Evolutionary conservation across 2,797 vertebrate genomes (phyloP).

Genomic region (Hydrophis major): DNA sequence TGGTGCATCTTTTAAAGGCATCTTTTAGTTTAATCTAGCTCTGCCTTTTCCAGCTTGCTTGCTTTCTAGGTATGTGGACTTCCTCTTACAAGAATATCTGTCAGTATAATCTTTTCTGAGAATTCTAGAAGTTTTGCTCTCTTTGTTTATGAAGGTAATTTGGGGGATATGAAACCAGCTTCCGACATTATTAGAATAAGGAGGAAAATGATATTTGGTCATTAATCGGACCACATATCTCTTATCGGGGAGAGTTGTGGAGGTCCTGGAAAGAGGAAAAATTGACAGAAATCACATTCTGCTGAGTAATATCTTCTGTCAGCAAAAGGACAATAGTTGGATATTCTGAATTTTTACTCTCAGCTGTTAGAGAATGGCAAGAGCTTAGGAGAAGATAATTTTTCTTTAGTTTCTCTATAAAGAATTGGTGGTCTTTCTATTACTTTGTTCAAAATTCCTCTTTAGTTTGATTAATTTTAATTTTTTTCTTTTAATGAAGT

Average conservation of each 20-base stretch:
- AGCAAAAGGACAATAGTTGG: background rate
- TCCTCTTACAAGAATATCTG: background rate
- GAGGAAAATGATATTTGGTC: background rate
- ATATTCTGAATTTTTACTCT: constrained; percentile 52
- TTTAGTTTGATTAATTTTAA: constrained; percentile 76
- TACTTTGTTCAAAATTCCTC: constrained; percentile 71
- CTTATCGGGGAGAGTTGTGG: background rate
- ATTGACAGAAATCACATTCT: background rate
- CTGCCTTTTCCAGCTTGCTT: background rate
- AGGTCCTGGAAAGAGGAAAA: background rate
- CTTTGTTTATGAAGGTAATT: background rate
- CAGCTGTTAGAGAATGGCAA: constrained; percentile 40
- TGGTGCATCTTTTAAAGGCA: background rate
- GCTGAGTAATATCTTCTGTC: background rate
- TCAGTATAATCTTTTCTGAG: background rate
- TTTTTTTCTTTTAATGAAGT: constrained; percentile 58
- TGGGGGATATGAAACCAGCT: background rate
- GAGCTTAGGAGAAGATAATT: constrained; percentile 41
- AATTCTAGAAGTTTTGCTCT: background rate
- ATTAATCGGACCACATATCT: background rate
- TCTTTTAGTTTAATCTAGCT: background rate
- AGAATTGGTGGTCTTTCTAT: constrained; percentile 70
- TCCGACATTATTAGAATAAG: background rate
- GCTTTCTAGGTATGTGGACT: background rate
- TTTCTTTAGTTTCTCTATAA: constrained; percentile 44